phyloP scores from a whole-genome alignment of 2,113 vertebrate species.

The Promerops cafer region DNA sequence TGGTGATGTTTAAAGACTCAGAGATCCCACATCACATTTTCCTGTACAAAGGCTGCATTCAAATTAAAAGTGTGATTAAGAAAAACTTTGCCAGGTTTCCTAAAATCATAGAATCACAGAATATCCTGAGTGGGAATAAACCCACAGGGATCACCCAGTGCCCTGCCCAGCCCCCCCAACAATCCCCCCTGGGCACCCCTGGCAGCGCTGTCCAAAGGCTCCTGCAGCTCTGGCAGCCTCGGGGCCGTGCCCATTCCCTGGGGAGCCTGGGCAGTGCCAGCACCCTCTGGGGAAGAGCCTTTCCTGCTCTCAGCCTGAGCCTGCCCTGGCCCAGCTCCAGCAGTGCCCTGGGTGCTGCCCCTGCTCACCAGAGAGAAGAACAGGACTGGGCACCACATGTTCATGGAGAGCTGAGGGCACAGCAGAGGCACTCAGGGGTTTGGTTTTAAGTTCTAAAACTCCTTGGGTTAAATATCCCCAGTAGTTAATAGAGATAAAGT shows the following conservation, averaged over 20 bases:
- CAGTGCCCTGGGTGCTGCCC: accelerated
- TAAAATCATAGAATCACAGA: accelerated
- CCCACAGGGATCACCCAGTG: accelerated
- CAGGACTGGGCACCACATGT: background rate
- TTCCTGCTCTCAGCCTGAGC: accelerated
- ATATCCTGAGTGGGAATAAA: background rate
- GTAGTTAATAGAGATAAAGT: background rate
- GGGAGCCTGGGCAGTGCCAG: background rate
- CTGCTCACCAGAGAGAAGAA: background rate
- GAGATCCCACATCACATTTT: background rate
- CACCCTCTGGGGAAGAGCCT: background rate
- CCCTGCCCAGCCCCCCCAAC: background rate
- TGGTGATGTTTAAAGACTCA: background rate
- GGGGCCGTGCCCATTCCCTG: background rate
- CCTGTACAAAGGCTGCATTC: background rate
- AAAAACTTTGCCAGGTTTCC: background rate
- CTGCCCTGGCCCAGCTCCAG: background rate
- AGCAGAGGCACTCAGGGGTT: background rate
- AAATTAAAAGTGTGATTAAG: background rate
- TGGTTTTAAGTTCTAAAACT: background rate
- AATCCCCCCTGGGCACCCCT: background rate
- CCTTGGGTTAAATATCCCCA: background rate
- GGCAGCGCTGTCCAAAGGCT: background rate
- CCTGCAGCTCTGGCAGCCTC: background rate
- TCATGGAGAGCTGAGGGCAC: background rate